These are phyloP conservation scores for Balearica regulorum DNA, from an alignment of 2,797 vertebrate species.

Conservation along the genomic window DNA sequence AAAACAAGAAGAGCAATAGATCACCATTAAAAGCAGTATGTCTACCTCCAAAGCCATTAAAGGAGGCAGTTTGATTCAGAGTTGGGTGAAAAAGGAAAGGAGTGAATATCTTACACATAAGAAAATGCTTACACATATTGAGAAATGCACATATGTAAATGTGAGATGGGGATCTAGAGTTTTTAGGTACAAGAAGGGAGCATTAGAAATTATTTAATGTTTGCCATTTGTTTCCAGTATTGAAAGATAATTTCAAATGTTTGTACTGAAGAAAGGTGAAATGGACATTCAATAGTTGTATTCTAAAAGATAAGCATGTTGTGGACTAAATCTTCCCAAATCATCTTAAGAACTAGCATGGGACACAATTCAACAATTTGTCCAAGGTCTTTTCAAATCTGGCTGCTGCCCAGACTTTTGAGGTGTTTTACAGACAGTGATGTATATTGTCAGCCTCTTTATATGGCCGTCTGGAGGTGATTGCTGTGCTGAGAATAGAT, in stretches of 20 bases:
- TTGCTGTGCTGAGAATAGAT: constrained; percentile 20
- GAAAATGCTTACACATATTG: background rate
- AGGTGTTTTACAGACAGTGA: background rate
- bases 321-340: background rate
- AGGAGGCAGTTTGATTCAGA: background rate
- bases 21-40: background rate
- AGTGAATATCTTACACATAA: background rate
- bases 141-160: background rate
- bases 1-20: background rate
- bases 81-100: background rate
- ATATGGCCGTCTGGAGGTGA: background rate
- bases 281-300: background rate
- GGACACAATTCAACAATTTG: background rate
- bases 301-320: background rate
- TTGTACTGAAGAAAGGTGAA: background rate
- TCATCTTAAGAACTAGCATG: background rate
- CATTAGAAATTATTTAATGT: background rate
- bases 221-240: background rate
- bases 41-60: background rate
- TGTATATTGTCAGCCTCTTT: background rate
- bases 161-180: background rate
- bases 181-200: background rate
- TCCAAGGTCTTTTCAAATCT: constrained; percentile 21
- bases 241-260: background rate
- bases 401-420: background rate